Percentiles rank a stretch among this genome's conserved stretches.
These are phyloP conservation scores for Periplaneta americana DNA, from an alignment of 1,140 invertebrate genomes.

Conservation along the genomic window DNA sequence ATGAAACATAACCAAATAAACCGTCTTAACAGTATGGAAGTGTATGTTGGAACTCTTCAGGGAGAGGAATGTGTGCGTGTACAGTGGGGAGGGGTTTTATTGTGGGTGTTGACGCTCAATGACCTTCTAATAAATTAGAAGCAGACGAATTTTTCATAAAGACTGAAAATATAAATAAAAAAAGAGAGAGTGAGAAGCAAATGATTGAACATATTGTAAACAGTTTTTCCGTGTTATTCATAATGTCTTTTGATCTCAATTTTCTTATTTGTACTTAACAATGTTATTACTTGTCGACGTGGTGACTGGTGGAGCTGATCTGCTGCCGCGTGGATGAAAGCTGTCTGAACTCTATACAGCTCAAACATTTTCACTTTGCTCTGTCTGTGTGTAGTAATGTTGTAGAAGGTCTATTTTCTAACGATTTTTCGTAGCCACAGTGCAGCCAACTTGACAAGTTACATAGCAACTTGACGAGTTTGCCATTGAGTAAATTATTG, in stretches of 20 bases:
- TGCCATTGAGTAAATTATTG: slow-evolving; percentile 12
- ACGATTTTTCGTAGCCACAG: neutral
- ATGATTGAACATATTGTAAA: too few relatives aligned
- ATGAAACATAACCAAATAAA: too few relatives aligned
- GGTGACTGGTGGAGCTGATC: neutral
- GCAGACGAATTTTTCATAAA: slow-evolving; percentile 4
- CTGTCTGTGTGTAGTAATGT: slow-evolving; percentile 14
- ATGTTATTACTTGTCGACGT: slow-evolving; percentile 2
- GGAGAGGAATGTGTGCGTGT: neutral
- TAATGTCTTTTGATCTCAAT: slow-evolving; percentile 19
- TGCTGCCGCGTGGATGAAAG: neutral
- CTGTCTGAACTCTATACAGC: neutral
- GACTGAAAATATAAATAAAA: slow-evolving; percentile 1
- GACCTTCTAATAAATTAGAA: neutral
- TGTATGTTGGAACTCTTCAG: neutral
- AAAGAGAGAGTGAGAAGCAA: too few relatives aligned
- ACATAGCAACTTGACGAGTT: neutral
- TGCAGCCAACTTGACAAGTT: neutral
- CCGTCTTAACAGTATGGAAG: too few relatives aligned
- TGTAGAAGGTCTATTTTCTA: slow-evolving; percentile 15
- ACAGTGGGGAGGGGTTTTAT: neutral
- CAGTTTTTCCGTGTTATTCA: slow-evolving; percentile 7
- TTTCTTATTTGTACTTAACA: slow-evolving; percentile 19
- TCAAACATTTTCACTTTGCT: slow-evolving; percentile 4
- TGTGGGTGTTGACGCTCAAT: neutral